These are phyloP conservation scores for Charanyca ferruginea DNA, from an alignment of 2,888 invertebrate species.

Conservation along the genomic window DNA sequence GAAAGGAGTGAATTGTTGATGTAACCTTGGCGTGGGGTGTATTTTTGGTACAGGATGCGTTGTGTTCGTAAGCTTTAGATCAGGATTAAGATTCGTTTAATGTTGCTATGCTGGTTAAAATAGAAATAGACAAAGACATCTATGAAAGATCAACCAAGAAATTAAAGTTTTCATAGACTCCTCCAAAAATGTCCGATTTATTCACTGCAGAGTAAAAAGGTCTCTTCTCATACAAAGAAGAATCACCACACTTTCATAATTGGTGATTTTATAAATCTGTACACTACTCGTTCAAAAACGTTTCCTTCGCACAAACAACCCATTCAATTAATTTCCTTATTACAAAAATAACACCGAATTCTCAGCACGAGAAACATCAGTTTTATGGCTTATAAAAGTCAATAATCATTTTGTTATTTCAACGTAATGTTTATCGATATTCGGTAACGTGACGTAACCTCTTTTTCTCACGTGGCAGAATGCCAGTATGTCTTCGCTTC, in stretches of 20 bases:
- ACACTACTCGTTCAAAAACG: not conserved
- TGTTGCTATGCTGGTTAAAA: conserved; percentile 16
- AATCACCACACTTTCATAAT: too few relatives aligned
- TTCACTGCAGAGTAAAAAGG: too few relatives aligned
- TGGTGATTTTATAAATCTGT: too few relatives aligned
- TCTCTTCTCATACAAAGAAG: too few relatives aligned
- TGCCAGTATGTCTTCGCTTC: conserved; percentile 58
- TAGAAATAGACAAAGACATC: conserved; percentile 22
- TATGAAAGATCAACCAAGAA: not conserved
- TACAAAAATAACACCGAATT: conserved; percentile 14
- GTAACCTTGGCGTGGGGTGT: conserved; percentile 41
- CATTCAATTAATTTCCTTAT: not conserved
- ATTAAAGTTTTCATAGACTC: not conserved
- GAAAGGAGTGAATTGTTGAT: conserved; percentile 35
- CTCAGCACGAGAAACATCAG: conserved; percentile 29
- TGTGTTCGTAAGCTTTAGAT: conserved; percentile 34
- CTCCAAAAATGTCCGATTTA: too few relatives aligned
- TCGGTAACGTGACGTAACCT: conserved; percentile 64
- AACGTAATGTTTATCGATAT: conserved; percentile 50
- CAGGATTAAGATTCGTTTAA: not conserved
- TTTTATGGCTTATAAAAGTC: conserved; percentile 58
- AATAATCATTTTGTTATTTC: conserved; percentile 56
- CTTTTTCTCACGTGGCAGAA: conserved; percentile 61
- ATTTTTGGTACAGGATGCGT: conserved; percentile 47
- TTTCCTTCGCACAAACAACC: not conserved